A percentile compares a stretch with the other conserved stretches of the same genome.
Evolutionary conservation across 1,140 invertebrate species (phyloP).

Genomic region (Drosophila grimshawi): DNA sequence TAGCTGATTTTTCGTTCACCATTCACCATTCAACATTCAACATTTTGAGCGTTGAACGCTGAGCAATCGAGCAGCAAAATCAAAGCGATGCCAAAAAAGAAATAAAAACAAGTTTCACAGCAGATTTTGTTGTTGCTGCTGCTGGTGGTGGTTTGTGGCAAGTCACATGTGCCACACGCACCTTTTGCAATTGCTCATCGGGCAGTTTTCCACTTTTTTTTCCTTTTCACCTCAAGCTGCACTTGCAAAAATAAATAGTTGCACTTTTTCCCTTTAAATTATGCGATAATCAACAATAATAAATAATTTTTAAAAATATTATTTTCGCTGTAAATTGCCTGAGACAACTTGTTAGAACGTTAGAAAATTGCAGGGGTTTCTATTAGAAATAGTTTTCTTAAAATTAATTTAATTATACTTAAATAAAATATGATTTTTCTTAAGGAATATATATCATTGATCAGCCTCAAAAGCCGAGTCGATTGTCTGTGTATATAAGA

Average conservation of each 20-base stretch:
- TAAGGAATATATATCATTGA: too few relatives aligned
- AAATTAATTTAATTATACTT: too few relatives aligned
- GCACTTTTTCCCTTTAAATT: too few relatives aligned
- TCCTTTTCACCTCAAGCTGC: constrained; percentile 72
- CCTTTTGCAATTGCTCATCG: constrained; percentile 65
- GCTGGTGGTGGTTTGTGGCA: constrained; percentile 71
- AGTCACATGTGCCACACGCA: constrained; percentile 72
- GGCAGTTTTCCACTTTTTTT: constrained; percentile 29
- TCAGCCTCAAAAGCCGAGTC: too few relatives aligned
- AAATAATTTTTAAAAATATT: too few relatives aligned
- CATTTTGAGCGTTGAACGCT: constrained; percentile 38
- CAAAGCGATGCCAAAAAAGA: constrained; percentile 59
- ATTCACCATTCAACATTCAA: constrained; percentile 31
- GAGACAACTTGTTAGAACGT: too few relatives aligned
- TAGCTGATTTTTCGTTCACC: constrained; percentile 15
- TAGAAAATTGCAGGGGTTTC: too few relatives aligned
- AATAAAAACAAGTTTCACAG: constrained; percentile 69
- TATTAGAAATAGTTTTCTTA: too few relatives aligned
- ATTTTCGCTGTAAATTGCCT: too few relatives aligned
- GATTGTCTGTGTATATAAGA: too few relatives aligned
- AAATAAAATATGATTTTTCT: too few relatives aligned
- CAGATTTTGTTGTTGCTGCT: constrained; percentile 27
- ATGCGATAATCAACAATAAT: too few relatives aligned
- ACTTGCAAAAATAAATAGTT: background rate
- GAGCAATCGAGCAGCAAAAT: constrained; percentile 80